Evolutionary conservation across 2,113 vertebrate species (phyloP).

Genomic region (Reinhardtius hippoglossoides): DNA sequence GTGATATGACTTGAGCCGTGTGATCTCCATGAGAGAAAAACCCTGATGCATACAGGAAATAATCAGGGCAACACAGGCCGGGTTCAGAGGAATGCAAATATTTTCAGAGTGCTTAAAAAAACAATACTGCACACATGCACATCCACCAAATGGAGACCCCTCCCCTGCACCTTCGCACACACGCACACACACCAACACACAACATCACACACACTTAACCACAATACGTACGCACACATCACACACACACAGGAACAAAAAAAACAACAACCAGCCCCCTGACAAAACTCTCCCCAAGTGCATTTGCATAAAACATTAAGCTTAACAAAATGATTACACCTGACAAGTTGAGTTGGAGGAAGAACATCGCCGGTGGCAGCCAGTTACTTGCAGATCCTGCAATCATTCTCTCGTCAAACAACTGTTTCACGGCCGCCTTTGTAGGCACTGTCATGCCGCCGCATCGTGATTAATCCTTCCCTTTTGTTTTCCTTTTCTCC

Average conservation of each 20-base stretch:
- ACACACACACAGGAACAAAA: slow-evolving; percentile 49
- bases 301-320: slow-evolving; percentile 89
- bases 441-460: slow-evolving; percentile 78
- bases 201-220: slow-evolving; percentile 47
- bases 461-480: slow-evolving; percentile 82
- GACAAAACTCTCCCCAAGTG: slow-evolving; percentile 81
- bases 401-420: slow-evolving; percentile 83
- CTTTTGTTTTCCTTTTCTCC: slow-evolving; percentile 82
- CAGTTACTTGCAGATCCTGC: slow-evolving; percentile 81
- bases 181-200: slow-evolving; percentile 17
- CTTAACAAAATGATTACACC: slow-evolving; percentile 88
- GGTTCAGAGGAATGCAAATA: slow-evolving; percentile 85
- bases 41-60: slow-evolving; percentile 81
- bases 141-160: slow-evolving; percentile 44
- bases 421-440: slow-evolving; percentile 81
- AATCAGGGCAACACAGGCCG: slow-evolving; percentile 81
- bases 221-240: slow-evolving; percentile 62
- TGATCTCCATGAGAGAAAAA: slow-evolving; percentile 76
- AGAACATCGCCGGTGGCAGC: slow-evolving; percentile 84
- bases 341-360: slow-evolving; percentile 86
- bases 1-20: slow-evolving; percentile 75
- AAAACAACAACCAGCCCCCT: slow-evolving; percentile 68
- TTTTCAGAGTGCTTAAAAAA: slow-evolving; percentile 81
- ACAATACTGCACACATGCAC: slow-evolving; percentile 71
- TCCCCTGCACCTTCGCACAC: slow-evolving; percentile 1